These are phyloP conservation scores for Nebria brevicollis DNA, from an alignment of 2,888 invertebrate genomes.

Conservation along the genomic window DNA sequence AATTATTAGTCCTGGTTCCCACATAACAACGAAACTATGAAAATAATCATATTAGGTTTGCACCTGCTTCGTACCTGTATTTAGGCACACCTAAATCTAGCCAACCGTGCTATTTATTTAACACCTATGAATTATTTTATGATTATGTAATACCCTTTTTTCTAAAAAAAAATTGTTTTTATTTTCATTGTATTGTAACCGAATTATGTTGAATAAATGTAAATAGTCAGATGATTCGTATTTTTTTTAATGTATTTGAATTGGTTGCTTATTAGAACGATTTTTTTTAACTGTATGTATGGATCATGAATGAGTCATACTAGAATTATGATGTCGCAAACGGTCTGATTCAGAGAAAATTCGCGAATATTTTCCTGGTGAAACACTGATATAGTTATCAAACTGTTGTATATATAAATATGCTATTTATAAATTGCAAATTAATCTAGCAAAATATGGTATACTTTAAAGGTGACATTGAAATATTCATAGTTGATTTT, in stretches of 20 bases:
- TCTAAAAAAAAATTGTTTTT: conserved; percentile 7
- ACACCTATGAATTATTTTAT: conserved; percentile 36
- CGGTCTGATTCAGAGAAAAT: background rate
- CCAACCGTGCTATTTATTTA: conserved; percentile 25
- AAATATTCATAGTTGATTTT: background rate
- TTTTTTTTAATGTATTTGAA: background rate
- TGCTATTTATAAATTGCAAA: background rate
- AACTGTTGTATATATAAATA: background rate
- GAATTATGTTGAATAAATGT: too few relatives aligned
- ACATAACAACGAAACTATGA: conserved; percentile 15
- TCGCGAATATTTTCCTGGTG: background rate
- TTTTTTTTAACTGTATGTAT: background rate
- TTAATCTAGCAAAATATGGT: background rate
- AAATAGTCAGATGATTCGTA: too few relatives aligned
- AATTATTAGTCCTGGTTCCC: conserved; percentile 19
- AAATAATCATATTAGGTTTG: conserved; percentile 34
- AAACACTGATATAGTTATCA: background rate
- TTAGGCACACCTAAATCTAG: conserved; percentile 20
- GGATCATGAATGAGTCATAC: background rate
- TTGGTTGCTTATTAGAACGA: background rate
- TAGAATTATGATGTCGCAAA: background rate
- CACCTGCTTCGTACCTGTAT: conserved; percentile 24
- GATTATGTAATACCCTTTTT: conserved; percentile 17
- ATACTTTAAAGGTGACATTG: background rate
- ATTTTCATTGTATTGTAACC: conserved; percentile 10